These are phyloP conservation scores for Pandion haliaetus DNA, from an alignment of 2,113 vertebrate species.

Conservation along the genomic window DNA sequence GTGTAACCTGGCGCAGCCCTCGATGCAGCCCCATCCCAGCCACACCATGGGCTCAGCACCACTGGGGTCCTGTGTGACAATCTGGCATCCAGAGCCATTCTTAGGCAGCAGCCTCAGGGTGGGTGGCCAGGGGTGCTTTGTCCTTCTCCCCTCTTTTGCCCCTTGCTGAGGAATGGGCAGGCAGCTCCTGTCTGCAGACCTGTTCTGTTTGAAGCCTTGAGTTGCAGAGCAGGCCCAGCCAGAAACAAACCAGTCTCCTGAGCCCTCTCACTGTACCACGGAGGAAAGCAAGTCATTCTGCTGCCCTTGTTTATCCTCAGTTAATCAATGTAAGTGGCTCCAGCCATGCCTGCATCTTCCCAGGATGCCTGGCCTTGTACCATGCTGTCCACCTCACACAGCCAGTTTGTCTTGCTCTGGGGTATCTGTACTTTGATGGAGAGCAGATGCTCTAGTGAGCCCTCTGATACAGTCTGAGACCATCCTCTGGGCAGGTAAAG, in stretches of 20 bases:
- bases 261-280: neutral
- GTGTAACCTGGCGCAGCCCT: neutral
- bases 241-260: neutral
- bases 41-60: accelerated
- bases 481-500: neutral
- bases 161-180: neutral
- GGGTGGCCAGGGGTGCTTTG: neutral
- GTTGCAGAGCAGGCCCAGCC: neutral
- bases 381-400: accelerated
- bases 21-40: accelerated
- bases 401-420: neutral
- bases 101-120: neutral
- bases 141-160: neutral
- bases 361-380: neutral
- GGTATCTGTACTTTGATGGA: neutral
- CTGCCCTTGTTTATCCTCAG: neutral
- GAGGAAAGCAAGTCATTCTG: neutral
- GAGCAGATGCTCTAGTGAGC: neutral
- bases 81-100: accelerated
- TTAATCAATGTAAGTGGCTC: neutral
- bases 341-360: neutral
- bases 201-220: neutral
- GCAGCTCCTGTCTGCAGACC: neutral
- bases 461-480: neutral
- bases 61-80: neutral